phyloP scores from a whole-genome alignment of 2,113 vertebrate genomes.

The Galemys pyrenaicus region DNA sequence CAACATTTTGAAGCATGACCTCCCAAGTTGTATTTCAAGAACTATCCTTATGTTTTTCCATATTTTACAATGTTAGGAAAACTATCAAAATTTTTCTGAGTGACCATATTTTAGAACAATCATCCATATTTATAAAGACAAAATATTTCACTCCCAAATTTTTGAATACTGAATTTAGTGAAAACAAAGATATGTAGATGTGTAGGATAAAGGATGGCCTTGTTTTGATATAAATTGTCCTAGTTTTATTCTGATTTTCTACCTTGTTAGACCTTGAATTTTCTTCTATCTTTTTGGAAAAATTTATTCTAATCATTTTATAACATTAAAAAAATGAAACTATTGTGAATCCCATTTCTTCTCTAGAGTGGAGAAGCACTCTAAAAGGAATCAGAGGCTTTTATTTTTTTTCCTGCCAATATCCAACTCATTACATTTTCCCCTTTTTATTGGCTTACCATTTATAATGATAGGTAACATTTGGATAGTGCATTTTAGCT shows the following conservation, averaged over 20 bases:
- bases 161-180: constrained; percentile 9
- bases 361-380: neutral
- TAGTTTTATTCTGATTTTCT: neutral
- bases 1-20: neutral
- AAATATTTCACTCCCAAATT: neutral
- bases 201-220: neutral
- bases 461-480: neutral
- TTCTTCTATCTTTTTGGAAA: neutral
- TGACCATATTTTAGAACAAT: neutral
- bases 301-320: neutral
- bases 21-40: neutral
- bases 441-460: neutral
- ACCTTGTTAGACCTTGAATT: neutral
- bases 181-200: neutral
- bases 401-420: neutral
- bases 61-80: neutral
- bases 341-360: neutral
- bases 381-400: neutral
- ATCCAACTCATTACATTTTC: neutral
- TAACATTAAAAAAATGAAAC: neutral
- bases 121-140: neutral
- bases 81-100: neutral
- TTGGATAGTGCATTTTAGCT: neutral
- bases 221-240: neutral
- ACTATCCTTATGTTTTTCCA: neutral